phyloP scores from a whole-genome alignment of 2,888 invertebrate genomes.

The Hetaerina titia region DNA sequence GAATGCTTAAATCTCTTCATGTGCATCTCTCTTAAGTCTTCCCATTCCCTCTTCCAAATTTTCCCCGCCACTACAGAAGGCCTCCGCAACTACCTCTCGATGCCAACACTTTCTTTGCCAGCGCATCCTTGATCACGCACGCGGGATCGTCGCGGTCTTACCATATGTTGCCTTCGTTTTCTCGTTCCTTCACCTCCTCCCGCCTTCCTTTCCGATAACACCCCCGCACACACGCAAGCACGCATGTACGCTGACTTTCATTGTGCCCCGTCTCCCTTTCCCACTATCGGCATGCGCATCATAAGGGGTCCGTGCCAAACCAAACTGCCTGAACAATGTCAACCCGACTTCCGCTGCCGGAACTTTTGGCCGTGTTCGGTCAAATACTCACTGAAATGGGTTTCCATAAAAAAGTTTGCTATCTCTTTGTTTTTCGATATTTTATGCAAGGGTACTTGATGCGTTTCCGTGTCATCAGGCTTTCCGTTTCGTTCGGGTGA shows the following conservation, averaged over 20 bases:
- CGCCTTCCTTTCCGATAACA: neutral
- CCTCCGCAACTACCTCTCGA: neutral
- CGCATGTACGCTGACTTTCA: neutral
- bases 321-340: neutral
- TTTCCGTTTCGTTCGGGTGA: neutral
- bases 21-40: neutral
- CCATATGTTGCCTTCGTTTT: neutral
- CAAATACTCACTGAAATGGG: neutral
- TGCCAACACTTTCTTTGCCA: neutral
- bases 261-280: neutral
- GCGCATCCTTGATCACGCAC: neutral
- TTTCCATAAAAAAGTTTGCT: neutral
- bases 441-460: neutral
- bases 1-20: neutral
- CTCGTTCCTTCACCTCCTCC: neutral
- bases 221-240: neutral
- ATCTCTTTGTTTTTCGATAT: neutral
- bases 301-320: neutral
- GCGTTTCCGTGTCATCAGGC: slow-evolving; percentile 9
- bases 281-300: neutral
- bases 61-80: neutral
- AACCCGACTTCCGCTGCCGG: neutral
- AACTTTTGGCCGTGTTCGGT: neutral
- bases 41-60: neutral
- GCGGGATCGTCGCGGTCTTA: neutral